Conservation (phyloP, 2,797 vertebrate species). For the Graptemys geographica region DNA sequence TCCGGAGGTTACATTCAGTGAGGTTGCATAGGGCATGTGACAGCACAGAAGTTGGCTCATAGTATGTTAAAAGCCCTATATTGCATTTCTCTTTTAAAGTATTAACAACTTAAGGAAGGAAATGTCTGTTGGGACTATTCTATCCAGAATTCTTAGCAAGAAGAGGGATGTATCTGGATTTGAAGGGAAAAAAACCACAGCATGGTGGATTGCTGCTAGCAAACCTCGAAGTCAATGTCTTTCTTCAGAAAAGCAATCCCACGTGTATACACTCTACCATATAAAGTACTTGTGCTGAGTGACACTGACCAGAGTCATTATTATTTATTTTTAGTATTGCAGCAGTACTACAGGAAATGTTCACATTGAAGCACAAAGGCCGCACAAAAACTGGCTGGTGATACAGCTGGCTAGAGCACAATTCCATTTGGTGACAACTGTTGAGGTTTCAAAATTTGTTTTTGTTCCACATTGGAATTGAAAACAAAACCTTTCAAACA, state of each 20-base stretch:
- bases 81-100: background rate
- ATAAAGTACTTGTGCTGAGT: background rate
- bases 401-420: constrained; percentile 23
- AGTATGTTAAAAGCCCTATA: accelerated
- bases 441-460: constrained; percentile 63
- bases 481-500: constrained; percentile 56
- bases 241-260: background rate
- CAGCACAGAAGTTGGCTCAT: background rate
- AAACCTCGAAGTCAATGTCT: background rate
- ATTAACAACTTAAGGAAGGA: background rate
- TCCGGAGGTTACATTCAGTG: background rate
- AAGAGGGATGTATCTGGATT: background rate
- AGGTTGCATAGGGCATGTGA: background rate
- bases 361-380: constrained; percentile 49
- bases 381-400: constrained; percentile 29
- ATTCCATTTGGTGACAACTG: constrained; percentile 58
- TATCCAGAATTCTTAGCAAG: background rate
- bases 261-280: accelerated
- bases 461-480: background rate
- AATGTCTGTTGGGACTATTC: background rate
- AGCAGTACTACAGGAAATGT: constrained; percentile 41
- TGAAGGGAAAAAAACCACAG: background rate
- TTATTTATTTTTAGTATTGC: constrained; percentile 36
- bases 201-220: background rate
- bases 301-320: constrained; percentile 18